phyloP scores from a whole-genome alignment of 1,140 invertebrate species.

The Ganaspis sp. region DNA sequence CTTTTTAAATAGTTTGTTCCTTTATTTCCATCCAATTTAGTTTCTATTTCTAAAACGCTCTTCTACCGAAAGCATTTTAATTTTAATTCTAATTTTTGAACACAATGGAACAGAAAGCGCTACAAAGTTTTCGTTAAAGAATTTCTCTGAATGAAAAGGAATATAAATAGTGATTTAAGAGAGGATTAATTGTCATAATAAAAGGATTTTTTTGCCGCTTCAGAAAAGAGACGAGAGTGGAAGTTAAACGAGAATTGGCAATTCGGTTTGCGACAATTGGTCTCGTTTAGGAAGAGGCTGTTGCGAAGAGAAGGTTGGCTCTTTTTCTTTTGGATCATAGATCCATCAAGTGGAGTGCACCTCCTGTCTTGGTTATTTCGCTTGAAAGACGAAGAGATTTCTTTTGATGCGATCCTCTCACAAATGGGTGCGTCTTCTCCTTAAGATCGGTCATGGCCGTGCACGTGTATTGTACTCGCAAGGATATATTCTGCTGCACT shows the following conservation, averaged over 20 bases:
- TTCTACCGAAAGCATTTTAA: no score
- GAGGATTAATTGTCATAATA: slow-evolving; percentile 19
- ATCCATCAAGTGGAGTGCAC: neutral
- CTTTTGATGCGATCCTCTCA: neutral
- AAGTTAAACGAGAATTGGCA: slow-evolving; percentile 7
- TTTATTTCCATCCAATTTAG: no score
- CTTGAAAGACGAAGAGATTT: neutral
- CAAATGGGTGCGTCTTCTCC: neutral
- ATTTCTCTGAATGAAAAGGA: no score
- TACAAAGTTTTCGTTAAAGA: no score
- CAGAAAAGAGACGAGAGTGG: neutral
- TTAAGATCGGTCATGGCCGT: neutral
- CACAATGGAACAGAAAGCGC: no score
- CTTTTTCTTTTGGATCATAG: slow-evolving; percentile 7
- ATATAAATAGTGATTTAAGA: neutral
- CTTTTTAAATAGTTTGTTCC: no score
- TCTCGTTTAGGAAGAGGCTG: neutral
- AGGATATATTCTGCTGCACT: neutral
- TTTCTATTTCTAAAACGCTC: no score
- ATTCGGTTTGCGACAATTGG: neutral
- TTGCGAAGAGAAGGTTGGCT: neutral
- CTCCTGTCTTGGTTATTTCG: slow-evolving; percentile 16
- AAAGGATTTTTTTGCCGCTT: neutral
- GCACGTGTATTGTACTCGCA: neutral
- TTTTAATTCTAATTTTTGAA: no score